Base-by-base conservation (phyloP, 2,113 vertebrate genomes). In the Cololabis saira region DNA sequence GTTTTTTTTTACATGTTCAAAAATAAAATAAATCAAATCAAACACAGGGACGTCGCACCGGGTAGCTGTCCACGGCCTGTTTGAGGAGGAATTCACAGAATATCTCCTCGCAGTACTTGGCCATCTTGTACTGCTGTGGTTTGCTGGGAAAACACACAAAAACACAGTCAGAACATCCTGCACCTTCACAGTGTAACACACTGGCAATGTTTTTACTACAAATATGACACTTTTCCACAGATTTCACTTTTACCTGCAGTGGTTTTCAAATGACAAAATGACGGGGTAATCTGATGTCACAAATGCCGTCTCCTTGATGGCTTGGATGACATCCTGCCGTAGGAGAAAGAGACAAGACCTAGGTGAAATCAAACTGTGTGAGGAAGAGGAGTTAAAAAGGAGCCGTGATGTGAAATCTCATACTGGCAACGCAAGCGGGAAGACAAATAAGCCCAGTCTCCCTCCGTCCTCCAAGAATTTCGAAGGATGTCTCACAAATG, bases 111-210 rank as follows among this genome's bases (percentile, higher is more conserved):
- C 97, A 98, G 84, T 99, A 99, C 87, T 96, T 97, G 77, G 98
- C 97, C 97, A 99, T 99, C 89, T 99, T 99, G 89, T 98, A 98
- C 90, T 99, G 98, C 87, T 99, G 98, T 48, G 96, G 95, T 95
- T 99, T 99, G 94, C 97, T 99, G 17, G 84, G 44, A 77, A 51
- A 0, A 62, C 2, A 53, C 1, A 79, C 12, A 47, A 56, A 11
- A 63, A 55, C 54, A 4, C 1, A 49, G 8, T 41, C 1, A 45
- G 21, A n/a, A n/a, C 43, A 13, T 14, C 7, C 15, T 16, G n/a
- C 13, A 44, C 2, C 14, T 44, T 16, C 16, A 13, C 15, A 12
- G 13, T 43, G 33, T 5, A 27, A 27, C 24, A 27, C 24, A 27
- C 33, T 37, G 33, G 1, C 5, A 7, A 7, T 37, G 33, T 27